A percentile compares a stretch with the other conserved stretches of the same genome.
These are phyloP conservation scores for Drosophila lini DNA, from an alignment of 1,140 invertebrate genomes.

Conservation along the genomic window DNA sequence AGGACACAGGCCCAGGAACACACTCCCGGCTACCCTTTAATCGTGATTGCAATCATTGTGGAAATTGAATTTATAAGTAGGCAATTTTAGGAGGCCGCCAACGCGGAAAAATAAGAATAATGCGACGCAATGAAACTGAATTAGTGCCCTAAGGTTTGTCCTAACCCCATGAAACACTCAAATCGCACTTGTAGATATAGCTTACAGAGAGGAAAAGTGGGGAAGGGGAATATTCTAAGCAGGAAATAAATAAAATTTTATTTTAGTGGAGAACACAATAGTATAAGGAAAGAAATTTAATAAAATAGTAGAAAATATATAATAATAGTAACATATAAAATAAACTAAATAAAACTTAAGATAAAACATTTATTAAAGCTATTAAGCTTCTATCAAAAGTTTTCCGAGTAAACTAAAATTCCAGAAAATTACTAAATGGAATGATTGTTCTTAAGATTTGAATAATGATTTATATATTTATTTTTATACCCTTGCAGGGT, in stretches of 20 bases:
- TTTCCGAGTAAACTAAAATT: background rate
- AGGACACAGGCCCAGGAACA: constrained; percentile 25
- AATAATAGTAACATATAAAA: too few relatives aligned
- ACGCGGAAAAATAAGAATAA: constrained; percentile 68
- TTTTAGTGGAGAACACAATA: background rate
- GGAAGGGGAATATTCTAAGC: accelerated
- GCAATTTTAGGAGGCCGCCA: constrained; percentile 56
- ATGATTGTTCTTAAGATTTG: background rate
- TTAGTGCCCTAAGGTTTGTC: constrained; percentile 38
- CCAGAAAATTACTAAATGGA: background rate
- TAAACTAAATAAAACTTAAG: too few relatives aligned
- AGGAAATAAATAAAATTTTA: too few relatives aligned
- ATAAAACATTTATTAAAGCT: too few relatives aligned
- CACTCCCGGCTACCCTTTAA: constrained; percentile 37
- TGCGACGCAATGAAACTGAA: constrained; percentile 67
- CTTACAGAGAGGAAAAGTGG: background rate
- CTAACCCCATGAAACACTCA: background rate
- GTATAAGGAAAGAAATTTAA: background rate
- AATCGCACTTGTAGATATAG: constrained; percentile 3
- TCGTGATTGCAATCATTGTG: constrained; percentile 76
- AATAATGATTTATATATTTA: background rate
- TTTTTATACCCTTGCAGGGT: too few relatives aligned
- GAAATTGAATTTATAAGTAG: constrained; percentile 79
- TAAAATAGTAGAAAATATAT: too few relatives aligned
- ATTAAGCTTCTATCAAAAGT: too few relatives aligned